Evolutionary conservation across 2,888 invertebrate genomes (phyloP).

Genomic region (Acanthococcus lagerstroemiae): DNA sequence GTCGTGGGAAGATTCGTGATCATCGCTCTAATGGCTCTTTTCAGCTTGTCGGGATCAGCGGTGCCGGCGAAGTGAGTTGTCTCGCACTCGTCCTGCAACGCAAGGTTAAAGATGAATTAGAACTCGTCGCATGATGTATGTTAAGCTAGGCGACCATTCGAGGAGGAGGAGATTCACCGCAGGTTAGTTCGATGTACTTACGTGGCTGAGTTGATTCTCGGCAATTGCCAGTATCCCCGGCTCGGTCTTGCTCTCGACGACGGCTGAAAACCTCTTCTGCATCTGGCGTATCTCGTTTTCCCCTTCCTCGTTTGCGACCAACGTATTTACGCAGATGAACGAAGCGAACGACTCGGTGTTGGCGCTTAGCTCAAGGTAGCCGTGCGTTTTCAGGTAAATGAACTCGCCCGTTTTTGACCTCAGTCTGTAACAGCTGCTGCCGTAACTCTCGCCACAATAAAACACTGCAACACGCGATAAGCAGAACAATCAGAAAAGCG

Average conservation of each 20-base stretch:
- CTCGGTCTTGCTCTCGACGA: slow-evolving; percentile 33
- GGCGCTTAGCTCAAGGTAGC: slow-evolving; percentile 72
- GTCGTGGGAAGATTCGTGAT: slow-evolving; percentile 46
- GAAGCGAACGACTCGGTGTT: slow-evolving; percentile 60
- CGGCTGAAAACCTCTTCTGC: slow-evolving; percentile 60
- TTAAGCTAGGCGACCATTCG: not conserved
- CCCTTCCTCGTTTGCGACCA: slow-evolving; percentile 63
- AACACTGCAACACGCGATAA: slow-evolving; percentile 54
- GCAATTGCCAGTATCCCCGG: slow-evolving; percentile 32
- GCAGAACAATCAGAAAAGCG: not conserved
- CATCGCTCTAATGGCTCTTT: slow-evolving; percentile 61
- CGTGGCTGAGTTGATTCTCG: slow-evolving; percentile 12
- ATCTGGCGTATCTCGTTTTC: slow-evolving; percentile 61
- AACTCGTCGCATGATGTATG: not conserved
- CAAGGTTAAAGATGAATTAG: slow-evolving; percentile 24
- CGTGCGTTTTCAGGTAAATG: slow-evolving; percentile 72
- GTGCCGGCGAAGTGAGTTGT: too few relatives aligned
- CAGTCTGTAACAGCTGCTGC: slow-evolving; percentile 76
- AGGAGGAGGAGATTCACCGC: too few relatives aligned
- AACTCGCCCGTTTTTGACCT: slow-evolving; percentile 72
- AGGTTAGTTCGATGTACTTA: slow-evolving; percentile 11
- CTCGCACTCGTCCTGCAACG: slow-evolving; percentile 31
- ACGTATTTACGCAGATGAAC: slow-evolving; percentile 76
- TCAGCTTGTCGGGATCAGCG: slow-evolving; percentile 60
- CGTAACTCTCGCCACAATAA: slow-evolving; percentile 69